Evolutionary conservation across 2,797 vertebrate genomes (phyloP).

Genomic region (Benthosema pterotum): DNA sequence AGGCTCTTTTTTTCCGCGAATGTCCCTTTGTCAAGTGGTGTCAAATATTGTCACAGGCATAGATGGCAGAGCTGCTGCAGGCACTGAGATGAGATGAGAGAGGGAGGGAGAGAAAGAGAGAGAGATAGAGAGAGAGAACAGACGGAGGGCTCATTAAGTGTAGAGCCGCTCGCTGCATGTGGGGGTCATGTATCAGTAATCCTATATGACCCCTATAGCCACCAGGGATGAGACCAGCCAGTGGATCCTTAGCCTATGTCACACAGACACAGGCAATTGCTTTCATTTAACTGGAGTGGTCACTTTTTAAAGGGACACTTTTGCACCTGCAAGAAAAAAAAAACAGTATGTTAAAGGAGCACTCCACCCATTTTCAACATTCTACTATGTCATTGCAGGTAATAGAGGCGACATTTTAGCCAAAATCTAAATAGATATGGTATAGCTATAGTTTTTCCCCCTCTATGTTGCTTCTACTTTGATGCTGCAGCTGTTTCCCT

Average conservation of each 20-base stretch:
- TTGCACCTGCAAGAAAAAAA: too few species aligned
- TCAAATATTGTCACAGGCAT: slow-evolving; percentile 40
- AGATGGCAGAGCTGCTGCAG: slow-evolving; percentile 19
- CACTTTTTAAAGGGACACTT: too few species aligned
- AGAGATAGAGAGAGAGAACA: slow-evolving; percentile 60
- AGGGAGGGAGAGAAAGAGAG: too few species aligned
- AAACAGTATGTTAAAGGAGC: too few species aligned
- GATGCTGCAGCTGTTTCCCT: too few species aligned
- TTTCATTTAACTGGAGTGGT: background rate
- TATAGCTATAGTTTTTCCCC: too few species aligned
- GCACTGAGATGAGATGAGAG: slow-evolving; percentile 53
- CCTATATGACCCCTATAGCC: slow-evolving; percentile 68
- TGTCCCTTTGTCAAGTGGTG: slow-evolving; percentile 48
- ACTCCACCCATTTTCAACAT: too few species aligned
- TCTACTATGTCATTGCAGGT: too few species aligned
- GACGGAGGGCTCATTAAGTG: slow-evolving; percentile 65
- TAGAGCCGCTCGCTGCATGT: slow-evolving; percentile 56
- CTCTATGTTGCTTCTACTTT: too few species aligned
- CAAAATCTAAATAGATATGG: too few species aligned
- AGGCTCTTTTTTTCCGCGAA: slow-evolving; percentile 39
- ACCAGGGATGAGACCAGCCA: slow-evolving; percentile 64
- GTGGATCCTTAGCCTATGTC: slow-evolving; percentile 54
- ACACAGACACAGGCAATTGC: slow-evolving; percentile 29
- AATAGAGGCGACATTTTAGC: too few species aligned
- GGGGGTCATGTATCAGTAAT: slow-evolving; percentile 74